A percentile compares a stretch with the other conserved stretches of the same genome.
Evolutionary conservation across 2,113 vertebrate species (phyloP).

Genomic region (Dasyurus viverrinus): DNA sequence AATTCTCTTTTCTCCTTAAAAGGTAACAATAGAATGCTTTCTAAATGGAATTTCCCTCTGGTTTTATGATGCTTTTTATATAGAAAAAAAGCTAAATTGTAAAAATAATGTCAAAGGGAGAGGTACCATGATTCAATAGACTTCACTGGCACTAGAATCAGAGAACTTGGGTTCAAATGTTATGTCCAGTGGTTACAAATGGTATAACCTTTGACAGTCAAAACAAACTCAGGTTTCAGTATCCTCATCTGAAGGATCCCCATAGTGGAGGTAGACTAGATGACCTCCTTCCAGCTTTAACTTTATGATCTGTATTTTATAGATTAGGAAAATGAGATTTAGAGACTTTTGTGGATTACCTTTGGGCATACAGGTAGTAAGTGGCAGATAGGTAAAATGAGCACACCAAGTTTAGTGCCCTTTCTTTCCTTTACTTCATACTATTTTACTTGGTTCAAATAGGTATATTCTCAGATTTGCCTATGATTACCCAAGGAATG

Average conservation of each 20-base stretch:
- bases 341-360: background rate
- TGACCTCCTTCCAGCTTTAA: background rate
- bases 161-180: background rate
- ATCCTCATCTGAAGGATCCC: background rate
- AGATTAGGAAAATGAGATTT: background rate
- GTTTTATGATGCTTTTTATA: background rate
- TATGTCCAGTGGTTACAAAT: background rate
- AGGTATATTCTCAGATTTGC: background rate
- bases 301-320: background rate
- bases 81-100: background rate
- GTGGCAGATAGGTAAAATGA: background rate
- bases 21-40: background rate
- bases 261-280: background rate
- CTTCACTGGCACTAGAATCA: background rate
- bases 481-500: background rate
- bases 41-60: background rate
- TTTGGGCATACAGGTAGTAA: background rate
- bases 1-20: background rate
- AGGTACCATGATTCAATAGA: background rate
- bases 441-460: no score
- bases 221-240: background rate
- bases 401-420: background rate
- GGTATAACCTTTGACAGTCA: background rate
- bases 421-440: background rate
- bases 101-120: background rate